Evolutionary conservation across 30 jellyfish, hydroid and myxozoan genomes (phyloP).

Genomic region (Sanderia malayensis): DNA sequence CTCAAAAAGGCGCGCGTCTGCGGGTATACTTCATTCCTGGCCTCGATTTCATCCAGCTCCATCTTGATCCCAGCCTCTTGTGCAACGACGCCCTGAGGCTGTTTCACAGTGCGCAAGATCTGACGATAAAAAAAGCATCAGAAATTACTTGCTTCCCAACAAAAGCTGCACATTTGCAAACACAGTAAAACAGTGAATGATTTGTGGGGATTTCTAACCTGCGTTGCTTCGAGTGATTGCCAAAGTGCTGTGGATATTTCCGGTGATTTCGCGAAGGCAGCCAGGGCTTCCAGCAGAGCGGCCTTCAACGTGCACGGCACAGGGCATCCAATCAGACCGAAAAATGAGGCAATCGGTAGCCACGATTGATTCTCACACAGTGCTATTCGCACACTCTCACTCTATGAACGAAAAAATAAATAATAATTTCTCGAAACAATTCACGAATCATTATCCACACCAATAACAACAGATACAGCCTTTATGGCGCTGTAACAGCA

Average conservation of each 20-base stretch:
- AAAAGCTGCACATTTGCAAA: background rate
- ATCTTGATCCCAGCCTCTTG: constrained; percentile 71
- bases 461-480: no score
- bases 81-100: constrained; percentile 11
- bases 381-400: constrained; percentile 85
- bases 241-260: constrained; percentile 82
- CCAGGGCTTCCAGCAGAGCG: constrained; percentile 68
- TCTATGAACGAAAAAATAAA: constrained; percentile 35
- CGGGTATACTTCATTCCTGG: constrained; percentile 85
- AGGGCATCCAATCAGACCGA: constrained; percentile 92
- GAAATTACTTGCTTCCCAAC: background rate
- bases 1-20: constrained; percentile 81
- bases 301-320: constrained; percentile 80
- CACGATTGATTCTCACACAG: constrained; percentile 88
- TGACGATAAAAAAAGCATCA: background rate
- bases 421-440: no score
- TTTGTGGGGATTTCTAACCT: constrained; percentile 38
- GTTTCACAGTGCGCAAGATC: constrained; percentile 50
- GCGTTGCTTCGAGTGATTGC: constrained; percentile 97
- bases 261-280: constrained; percentile 86
- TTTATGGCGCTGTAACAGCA: no score
- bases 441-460: background rate
- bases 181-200: background rate
- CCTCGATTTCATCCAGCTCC: constrained; percentile 82
- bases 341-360: constrained; percentile 91